Evolutionary conservation across 2,888 invertebrate genomes (phyloP).

Genomic region (Cremastinae sp.): DNA sequence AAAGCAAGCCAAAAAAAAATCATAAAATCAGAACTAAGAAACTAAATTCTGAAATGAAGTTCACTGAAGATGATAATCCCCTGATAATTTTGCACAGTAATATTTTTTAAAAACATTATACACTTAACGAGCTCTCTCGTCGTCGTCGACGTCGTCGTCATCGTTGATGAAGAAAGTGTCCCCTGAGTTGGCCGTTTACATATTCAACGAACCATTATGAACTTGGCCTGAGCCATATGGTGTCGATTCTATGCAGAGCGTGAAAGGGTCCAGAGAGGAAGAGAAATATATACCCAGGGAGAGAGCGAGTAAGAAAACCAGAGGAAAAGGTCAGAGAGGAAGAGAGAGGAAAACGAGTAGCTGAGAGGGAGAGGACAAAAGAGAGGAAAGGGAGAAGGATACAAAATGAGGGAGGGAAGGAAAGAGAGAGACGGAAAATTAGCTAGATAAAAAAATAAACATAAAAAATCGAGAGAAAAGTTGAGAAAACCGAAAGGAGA

Average conservation of each 20-base stretch:
- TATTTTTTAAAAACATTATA: constrained; percentile 27
- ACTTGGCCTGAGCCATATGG: constrained; percentile 73
- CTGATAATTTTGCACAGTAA: constrained; percentile 1
- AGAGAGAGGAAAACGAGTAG: neutral
- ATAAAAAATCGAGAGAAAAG: no score
- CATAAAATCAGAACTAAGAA: neutral
- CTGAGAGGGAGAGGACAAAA: neutral
- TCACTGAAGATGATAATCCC: neutral
- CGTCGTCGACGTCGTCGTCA: constrained; percentile 24
- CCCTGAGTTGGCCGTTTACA: constrained; percentile 65
- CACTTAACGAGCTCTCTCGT: constrained; percentile 13
- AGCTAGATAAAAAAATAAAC: no score
- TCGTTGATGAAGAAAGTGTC: constrained; percentile 56
- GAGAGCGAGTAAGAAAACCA: constrained; percentile 4
- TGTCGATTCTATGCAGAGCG: constrained; percentile 67
- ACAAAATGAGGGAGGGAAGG: neutral
- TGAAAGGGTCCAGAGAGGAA: constrained; percentile 64
- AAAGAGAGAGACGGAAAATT: constrained; percentile 8
- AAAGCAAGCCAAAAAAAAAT: no score
- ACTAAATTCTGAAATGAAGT: neutral
- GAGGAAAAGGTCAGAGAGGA: neutral
- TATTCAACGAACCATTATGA: constrained; percentile 67
- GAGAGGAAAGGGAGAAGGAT: constrained; percentile 1
- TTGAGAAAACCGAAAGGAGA: no score
- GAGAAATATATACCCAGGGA: neutral